Evolutionary conservation across 1,140 invertebrate species (phyloP).

Genomic region (Brachionus sp.): DNA sequence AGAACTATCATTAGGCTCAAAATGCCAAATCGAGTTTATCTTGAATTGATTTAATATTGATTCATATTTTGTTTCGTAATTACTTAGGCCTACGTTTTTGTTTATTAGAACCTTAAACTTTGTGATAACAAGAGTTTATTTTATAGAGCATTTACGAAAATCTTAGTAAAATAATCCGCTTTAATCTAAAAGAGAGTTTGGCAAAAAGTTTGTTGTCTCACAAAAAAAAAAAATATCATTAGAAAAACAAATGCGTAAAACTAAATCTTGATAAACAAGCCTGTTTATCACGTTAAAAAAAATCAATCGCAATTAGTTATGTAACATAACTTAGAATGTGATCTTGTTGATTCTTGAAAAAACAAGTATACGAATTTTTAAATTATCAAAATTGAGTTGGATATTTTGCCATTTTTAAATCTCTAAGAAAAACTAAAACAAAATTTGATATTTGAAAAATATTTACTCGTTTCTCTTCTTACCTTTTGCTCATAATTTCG

Average conservation of each 20-base stretch:
- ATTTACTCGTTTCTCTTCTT: constrained; percentile 10
- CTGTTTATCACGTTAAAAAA: neutral
- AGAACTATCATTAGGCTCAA: constrained; percentile 7
- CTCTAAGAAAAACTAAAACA: constrained; percentile 18
- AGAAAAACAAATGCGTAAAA: neutral
- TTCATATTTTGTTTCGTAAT: constrained; percentile 17
- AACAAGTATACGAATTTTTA: neutral
- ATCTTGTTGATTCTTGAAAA: constrained; percentile 4
- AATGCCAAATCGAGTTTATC: constrained; percentile 35
- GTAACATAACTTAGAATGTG: neutral
- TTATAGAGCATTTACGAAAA: neutral
- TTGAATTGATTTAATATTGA: constrained; percentile 22
- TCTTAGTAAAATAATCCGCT: neutral
- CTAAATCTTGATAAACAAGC: constrained; percentile 4
- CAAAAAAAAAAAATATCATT: neutral
- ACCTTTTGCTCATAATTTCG: neutral
- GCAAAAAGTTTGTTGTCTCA: neutral
- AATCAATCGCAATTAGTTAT: constrained; percentile 3
- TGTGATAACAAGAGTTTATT: neutral
- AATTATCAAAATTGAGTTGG: constrained; percentile 1
- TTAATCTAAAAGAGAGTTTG: neutral
- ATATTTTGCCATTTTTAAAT: neutral
- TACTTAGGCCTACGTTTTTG: neutral
- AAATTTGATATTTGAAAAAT: constrained; percentile 31
- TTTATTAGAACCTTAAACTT: neutral